Conservation (phyloP, 2,113 vertebrate species). For the Hemicordylus capensis region DNA sequence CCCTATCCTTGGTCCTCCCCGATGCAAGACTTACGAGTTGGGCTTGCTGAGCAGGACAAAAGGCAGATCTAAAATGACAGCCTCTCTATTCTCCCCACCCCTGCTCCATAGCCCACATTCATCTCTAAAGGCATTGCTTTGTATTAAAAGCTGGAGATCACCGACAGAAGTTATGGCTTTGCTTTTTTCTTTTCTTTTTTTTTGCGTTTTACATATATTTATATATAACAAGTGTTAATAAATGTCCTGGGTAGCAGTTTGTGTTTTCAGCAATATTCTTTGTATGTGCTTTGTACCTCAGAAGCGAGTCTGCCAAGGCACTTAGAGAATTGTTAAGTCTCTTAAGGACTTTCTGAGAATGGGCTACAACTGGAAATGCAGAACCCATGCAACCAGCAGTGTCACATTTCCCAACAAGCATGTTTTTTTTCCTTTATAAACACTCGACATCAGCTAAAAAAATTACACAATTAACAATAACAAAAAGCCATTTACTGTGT, state of each 20-base stretch:
- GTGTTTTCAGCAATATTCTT: constrained; percentile 72
- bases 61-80: neutral
- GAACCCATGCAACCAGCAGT: constrained; percentile 69
- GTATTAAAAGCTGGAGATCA: constrained; percentile 81
- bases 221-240: constrained; percentile 63
- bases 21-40: constrained; percentile 8
- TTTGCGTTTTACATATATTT: constrained; percentile 31
- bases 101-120: constrained; percentile 42
- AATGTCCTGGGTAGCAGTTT: constrained; percentile 73
- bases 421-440: constrained; percentile 41
- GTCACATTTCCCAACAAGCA: constrained; percentile 61
- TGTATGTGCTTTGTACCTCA: constrained; percentile 79
- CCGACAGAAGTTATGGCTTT: constrained; percentile 79
- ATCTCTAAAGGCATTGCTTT: constrained; percentile 63
- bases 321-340: constrained; percentile 77
- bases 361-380: constrained; percentile 65
- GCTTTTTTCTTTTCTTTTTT: too few species aligned
- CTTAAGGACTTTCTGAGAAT: constrained; percentile 70
- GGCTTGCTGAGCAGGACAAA: constrained; percentile 21
- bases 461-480: constrained; percentile 55
- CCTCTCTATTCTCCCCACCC: neutral
- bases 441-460: constrained; percentile 67
- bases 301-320: constrained; percentile 81
- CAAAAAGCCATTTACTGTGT: constrained; percentile 53
- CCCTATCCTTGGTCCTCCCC: constrained; percentile 44